These are phyloP conservation scores for Sminthurides aquaticus DNA, from an alignment of 2,888 invertebrate species.

Conservation along the genomic window DNA sequence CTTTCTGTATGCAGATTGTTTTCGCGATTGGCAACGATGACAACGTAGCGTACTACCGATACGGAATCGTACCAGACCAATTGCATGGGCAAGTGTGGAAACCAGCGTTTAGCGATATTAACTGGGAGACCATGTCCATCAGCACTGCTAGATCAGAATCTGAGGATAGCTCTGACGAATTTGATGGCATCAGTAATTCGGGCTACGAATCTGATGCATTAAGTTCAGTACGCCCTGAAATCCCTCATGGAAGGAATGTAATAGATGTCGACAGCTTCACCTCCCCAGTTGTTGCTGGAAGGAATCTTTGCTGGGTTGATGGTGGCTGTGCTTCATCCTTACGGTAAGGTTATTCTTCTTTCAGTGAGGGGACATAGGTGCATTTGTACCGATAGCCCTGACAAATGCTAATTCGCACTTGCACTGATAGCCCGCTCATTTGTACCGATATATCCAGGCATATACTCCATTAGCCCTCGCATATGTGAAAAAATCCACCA, in stretches of 20 bases:
- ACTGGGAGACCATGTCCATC: slow-evolving; percentile 33
- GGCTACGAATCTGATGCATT: slow-evolving; percentile 2
- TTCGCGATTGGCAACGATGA: slow-evolving; percentile 35
- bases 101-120: slow-evolving; percentile 27
- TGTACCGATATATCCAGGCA: too few relatives aligned
- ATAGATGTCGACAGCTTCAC: slow-evolving; percentile 10
- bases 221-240: slow-evolving; percentile 24
- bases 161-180: slow-evolving; percentile 28
- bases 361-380: too few relatives aligned
- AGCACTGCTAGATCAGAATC: slow-evolving; percentile 24
- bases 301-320: slow-evolving; percentile 38
- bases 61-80: slow-evolving; percentile 35
- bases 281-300: background rate
- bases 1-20: slow-evolving; percentile 25
- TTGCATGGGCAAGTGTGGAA: slow-evolving; percentile 37
- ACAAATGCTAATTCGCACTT: too few relatives aligned
- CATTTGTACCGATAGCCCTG: too few relatives aligned
- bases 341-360: slow-evolving; percentile 25
- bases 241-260: slow-evolving; percentile 23
- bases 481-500: too few relatives aligned
- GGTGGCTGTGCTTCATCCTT: slow-evolving; percentile 31
- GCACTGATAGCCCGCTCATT: too few relatives aligned
- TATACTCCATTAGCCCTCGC: too few relatives aligned
- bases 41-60: slow-evolving; percentile 25
- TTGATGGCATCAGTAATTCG: slow-evolving; percentile 19